These are phyloP conservation scores for Diplodus sargus DNA, from an alignment of 2,797 vertebrate genomes.

Conservation along the genomic window DNA sequence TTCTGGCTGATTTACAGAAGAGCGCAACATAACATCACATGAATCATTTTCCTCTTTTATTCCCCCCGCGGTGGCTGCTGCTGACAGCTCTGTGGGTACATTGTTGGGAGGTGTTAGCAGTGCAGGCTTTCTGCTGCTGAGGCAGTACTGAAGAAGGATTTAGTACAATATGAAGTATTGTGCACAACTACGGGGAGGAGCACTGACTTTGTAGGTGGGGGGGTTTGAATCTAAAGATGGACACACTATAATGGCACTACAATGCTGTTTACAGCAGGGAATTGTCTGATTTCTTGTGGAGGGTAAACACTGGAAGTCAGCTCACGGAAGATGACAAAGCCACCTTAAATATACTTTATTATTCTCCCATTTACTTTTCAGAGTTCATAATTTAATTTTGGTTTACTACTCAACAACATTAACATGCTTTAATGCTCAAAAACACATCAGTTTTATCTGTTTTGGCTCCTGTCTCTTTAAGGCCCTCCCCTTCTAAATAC, in stretches of 20 bases:
- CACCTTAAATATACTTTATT: neutral
- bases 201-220: conserved; percentile 17
- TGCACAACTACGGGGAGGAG: conserved; percentile 36
- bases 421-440: too few species aligned
- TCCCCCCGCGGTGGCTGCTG: conserved; percentile 51
- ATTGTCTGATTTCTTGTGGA: neutral
- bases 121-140: conserved; percentile 46
- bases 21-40: conserved; percentile 75
- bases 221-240: conserved; percentile 39
- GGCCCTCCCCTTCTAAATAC: too few species aligned
- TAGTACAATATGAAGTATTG: conserved; percentile 41
- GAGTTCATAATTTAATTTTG: too few species aligned
- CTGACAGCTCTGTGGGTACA: conserved; percentile 68
- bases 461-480: too few species aligned
- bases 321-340: conserved; percentile 1
- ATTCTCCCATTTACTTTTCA: neutral
- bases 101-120: conserved; percentile 64
- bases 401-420: too few species aligned
- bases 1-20: conserved; percentile 75
- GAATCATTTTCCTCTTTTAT: conserved; percentile 75
- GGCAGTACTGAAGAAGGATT: conserved; percentile 60
- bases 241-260: conserved; percentile 26
- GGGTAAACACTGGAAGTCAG: neutral
- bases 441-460: too few species aligned
- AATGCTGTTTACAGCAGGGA: conserved; percentile 17